Conservation (phyloP, 1,140 invertebrate species). For the Megalonaias nervosa region DNA sequence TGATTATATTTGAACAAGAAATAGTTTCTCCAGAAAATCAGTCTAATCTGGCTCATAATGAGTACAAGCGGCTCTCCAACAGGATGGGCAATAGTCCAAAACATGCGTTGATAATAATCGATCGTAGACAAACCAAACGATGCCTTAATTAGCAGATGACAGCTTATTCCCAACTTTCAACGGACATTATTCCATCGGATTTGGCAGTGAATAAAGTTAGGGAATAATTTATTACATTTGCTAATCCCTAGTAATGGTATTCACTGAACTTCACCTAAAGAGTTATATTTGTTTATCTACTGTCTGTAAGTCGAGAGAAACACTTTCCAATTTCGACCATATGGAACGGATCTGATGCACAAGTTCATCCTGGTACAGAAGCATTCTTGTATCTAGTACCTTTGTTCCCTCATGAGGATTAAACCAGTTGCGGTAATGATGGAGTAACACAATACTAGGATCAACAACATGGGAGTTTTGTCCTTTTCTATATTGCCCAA, state of each 20-base stretch:
- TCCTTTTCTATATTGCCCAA: background rate
- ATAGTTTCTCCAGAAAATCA: no score
- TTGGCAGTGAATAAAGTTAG: no score
- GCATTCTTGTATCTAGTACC: background rate
- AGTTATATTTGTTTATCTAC: background rate
- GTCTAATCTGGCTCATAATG: no score
- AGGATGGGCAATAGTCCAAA: no score
- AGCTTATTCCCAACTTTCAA: no score
- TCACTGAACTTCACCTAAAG: background rate
- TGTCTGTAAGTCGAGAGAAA: background rate
- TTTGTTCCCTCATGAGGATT: background rate
- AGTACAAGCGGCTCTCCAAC: no score
- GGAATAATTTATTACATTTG: no score
- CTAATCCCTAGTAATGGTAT: background rate
- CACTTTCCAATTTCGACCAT: background rate
- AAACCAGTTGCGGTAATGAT: slow-evolving; percentile 16
- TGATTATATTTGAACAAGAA: no score
- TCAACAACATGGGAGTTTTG: background rate
- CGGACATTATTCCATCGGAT: no score
- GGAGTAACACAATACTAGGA: background rate
- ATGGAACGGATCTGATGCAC: background rate
- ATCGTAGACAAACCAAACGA: no score
- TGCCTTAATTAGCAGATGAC: no score
- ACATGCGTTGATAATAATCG: no score
- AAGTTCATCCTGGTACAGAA: background rate